Base-by-base conservation (phyloP, 2,888 invertebrate species). In the Pristionchus maxplancki region DNA sequence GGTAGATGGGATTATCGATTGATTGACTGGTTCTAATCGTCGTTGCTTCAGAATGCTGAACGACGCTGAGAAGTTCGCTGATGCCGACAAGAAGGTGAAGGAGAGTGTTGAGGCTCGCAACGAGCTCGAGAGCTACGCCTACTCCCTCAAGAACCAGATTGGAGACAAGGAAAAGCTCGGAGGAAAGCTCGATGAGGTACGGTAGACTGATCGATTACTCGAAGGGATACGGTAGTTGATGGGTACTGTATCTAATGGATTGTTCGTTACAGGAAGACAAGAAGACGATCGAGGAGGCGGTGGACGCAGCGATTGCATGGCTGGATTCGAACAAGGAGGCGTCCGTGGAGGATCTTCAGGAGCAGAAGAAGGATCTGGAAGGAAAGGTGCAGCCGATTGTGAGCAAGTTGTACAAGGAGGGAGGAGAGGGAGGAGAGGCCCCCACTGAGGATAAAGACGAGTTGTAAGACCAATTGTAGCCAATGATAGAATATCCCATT, bases 11-110 rank as follows among this genome's bases (percentile, higher is more conserved):
- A n/a, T n/a, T n/a, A n/a, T n/a, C n/a, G n/a, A n/a, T n/a, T n/a
- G n/a, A n/a, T n/a, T 48, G 28, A 71, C 71, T 44, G n/a, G 2
- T 37, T 17, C 96, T 71, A 64, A 9, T 28, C 9, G 11, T 64
- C 37, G 20, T 20, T 31, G 8, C 1, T 78, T n/a, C 48, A 78
- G 98, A 90, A 99, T 99, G 99, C 98, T 99, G 95, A 97, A 97
- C 90, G 99, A 99, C 95, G 98, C 99, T 0, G 99, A 99, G 96
- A 97, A 97, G 95, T 99, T 98, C 95, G 98, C 98, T 31, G 99
- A 99, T 94, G 99, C 99, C 92, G 99, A 99, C 95, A 98, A 98
- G 96, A 98, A 97, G 95, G 96, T 98, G 91, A 92, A 91, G 90
- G 92, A 92, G 81, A 90, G 90, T 90, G 91, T 91, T 31, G 99